Conservation (phyloP, 2,888 invertebrate species). For the Melanchra persicariae region DNA sequence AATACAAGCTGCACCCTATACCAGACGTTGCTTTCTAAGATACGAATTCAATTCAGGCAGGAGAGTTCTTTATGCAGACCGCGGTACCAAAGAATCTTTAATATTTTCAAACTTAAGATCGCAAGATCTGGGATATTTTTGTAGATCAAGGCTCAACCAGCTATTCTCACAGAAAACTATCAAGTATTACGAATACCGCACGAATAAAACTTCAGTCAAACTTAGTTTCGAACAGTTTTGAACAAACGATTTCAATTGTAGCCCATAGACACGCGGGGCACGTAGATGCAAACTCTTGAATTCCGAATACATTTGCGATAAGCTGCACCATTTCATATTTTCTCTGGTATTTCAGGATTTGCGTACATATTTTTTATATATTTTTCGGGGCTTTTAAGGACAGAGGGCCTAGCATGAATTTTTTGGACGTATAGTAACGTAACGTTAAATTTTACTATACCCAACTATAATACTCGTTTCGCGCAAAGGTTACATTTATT, state of each 20-base stretch:
- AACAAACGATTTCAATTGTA: conserved; percentile 46
- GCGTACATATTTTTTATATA: not conserved
- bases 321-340: conserved; percentile 47
- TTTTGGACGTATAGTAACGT: too few species aligned
- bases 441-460: too few species aligned
- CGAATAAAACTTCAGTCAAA: conserved; percentile 40
- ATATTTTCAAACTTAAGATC: not conserved
- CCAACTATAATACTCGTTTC: too few species aligned
- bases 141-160: too few species aligned
- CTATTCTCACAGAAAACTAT: conserved; percentile 21
- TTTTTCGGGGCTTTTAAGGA: too few species aligned
- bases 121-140: too few species aligned
- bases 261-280: conserved; percentile 26
- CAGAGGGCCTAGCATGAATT: too few species aligned
- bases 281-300: conserved; percentile 45
- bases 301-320: conserved; percentile 42
- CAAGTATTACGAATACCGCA: conserved; percentile 29
- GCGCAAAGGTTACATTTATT: too few species aligned
- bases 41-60: too few species aligned
- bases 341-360: conserved; percentile 22
- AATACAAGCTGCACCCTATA: too few species aligned
- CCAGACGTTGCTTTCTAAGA: too few species aligned
- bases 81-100: not conserved
- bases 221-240: conserved; percentile 29
- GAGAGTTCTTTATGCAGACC: too few species aligned